Conservation (phyloP, 2,888 invertebrate species). For the Noctua comes region DNA sequence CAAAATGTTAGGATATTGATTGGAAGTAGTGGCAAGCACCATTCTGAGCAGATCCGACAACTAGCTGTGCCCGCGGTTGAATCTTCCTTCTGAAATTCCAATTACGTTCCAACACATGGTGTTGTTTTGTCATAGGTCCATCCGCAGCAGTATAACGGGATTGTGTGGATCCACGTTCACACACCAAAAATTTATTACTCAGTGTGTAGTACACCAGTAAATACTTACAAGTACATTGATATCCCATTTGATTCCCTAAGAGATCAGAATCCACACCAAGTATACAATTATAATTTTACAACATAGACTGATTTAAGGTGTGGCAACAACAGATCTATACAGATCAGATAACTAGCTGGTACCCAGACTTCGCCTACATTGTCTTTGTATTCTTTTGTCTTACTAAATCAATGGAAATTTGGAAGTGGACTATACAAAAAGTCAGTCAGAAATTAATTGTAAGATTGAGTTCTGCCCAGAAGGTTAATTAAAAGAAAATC, state of each 20-base stretch:
- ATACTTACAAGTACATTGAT: background rate
- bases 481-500: slow-evolving; percentile 2
- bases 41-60: background rate
- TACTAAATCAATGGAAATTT: background rate
- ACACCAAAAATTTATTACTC: background rate
- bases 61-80: background rate
- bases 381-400: background rate
- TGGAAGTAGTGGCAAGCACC: background rate
- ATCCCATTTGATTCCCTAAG: background rate
- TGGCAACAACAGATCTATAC: background rate
- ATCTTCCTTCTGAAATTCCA: background rate
- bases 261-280: slow-evolving; percentile 1
- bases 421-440: background rate
- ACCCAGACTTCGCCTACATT: background rate
- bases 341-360: background rate
- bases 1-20: background rate
- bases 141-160: background rate
- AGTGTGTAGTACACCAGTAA: background rate
- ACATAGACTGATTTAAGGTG: background rate
- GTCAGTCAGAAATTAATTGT: background rate
- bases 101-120: no score
- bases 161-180: background rate
- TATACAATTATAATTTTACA: background rate
- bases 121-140: background rate
- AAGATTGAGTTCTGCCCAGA: background rate